Evolutionary conservation across 2,888 invertebrate species (phyloP), one percentile per base, ranked within the genome.

Genomic region (Bombylius major): DNA sequence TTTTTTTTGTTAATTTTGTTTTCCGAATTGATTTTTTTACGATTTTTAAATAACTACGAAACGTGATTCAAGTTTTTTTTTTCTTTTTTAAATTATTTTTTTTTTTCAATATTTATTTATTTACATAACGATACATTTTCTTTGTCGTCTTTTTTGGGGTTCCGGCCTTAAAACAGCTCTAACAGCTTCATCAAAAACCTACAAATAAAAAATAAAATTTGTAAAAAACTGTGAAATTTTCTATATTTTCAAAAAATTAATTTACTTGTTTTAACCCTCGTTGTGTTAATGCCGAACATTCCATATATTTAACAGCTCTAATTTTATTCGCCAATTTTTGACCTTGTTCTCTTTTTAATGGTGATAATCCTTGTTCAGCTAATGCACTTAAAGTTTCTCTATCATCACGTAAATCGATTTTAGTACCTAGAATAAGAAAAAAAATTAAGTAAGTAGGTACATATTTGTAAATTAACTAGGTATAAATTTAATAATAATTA

Each of bases 181-280:
- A 45, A 98, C 98, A 39, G 98, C 96, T 79, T 99, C 99, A 70
- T 98, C 97, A 78, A 99, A 99, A 57, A 99, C 98, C 90, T 94
- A 77, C 5, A 53, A 53, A 51, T 34, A 12, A 48, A 11, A 57
- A 23, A 32, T 48, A 9, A n/a, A 45, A 31, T 3, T 49, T 8
- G 11, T 32, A 33, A 33, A 12, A n/a, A 51, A 47, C 9, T 39
- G 39, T 39, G 8, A 39, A 39, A 32, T 50, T 39, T 13, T 23
- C 23, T 2, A 23, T 23, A 23, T 2, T 2, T 23, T 23, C 23
- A 3, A 23, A 23, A 23, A 23, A 23, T 23, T 23, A 14, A 61
- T 65, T 63, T 66, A 82, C 82, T 82, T 94, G 93, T 77, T 96
- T 95, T 56, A 99, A 82, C 61, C 98, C 98, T 70, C 97, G 84